Base-by-base conservation (phyloP, 2,113 vertebrate genomes). In the Brachyistius frenatus region DNA sequence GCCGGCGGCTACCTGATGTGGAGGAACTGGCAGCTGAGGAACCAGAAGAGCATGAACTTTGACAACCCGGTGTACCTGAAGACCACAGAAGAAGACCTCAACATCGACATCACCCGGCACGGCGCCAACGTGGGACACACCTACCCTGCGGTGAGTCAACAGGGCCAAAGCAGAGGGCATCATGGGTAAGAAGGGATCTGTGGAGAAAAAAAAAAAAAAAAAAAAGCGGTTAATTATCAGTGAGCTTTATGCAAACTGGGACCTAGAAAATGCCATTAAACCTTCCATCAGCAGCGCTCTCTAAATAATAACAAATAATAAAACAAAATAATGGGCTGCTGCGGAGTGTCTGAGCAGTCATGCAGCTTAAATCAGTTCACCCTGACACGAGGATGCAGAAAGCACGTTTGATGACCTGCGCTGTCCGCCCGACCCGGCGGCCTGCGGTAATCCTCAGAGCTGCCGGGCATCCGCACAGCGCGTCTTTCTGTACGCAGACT, bases 11-110 rank as follows among this genome's bases (percentile, higher is more conserved):
- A 97, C 86, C 92, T 99, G 63, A 96, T 97, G 96, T 99, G 98
- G 97, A 93, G 96, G 33, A 99, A 99, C 80, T 99, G 98, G 98
- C 97, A 98, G 74, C 93, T 95, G 69, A 99, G 96, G 90, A 99
- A 98, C 83, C 97, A 98, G 94, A 99, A 99, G 90, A 99, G 98
- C 92, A 99, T 99, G 98, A 99, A 99, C 91, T 99, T 99, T 66
- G 98, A 99, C 92, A 99, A 99, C 88, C 98, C 98, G 0, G 98
- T 99, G 50, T 99, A 99, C 88, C 91, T 99, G 83, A 99, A 99
- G 93, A 99, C 98, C 39, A 99, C 97, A 0, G 98, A 99, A 84
- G 98, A 99, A 70, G 98, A 99, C 80, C 92, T 99, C 30, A 97
- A 96, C 66, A 97, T 99, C 60, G 96, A 99, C 85, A 97, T 99